Conservation (phyloP, 2,113 vertebrate genomes). For the Scomber colias region DNA sequence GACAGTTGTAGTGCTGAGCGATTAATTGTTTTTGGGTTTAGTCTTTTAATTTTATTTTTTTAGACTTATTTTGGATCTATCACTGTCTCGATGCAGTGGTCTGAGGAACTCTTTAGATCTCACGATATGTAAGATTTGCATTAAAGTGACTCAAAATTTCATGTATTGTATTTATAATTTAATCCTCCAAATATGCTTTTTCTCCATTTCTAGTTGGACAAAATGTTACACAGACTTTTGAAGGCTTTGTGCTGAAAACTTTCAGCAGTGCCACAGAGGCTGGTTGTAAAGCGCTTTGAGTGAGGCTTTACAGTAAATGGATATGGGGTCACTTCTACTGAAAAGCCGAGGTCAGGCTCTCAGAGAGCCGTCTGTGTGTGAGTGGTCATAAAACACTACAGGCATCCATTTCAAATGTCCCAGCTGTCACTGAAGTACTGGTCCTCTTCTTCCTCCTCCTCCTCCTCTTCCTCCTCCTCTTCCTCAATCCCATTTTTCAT, state of each 20-base stretch:
- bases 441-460: slow-evolving; percentile 82
- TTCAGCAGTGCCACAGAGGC: slow-evolving; percentile 37
- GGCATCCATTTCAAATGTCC: slow-evolving; percentile 81
- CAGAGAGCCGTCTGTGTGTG: slow-evolving; percentile 34
- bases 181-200: slow-evolving; percentile 20
- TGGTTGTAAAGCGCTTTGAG: slow-evolving; percentile 39
- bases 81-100: neutral
- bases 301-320: slow-evolving; percentile 62
- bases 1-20: neutral
- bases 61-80: neutral
- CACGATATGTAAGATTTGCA: neutral
- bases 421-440: slow-evolving; percentile 89
- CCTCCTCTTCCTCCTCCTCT: slow-evolving; percentile 61
- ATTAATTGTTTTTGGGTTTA: neutral
- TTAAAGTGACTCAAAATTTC: slow-evolving; percentile 22
- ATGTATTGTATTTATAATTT: slow-evolving; percentile 16
- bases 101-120: slow-evolving; percentile 20
- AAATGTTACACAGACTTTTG: slow-evolving; percentile 22
- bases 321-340: slow-evolving; percentile 55
- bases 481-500: slow-evolving; percentile 64
- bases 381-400: slow-evolving; percentile 60
- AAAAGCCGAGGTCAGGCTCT: slow-evolving; percentile 60
- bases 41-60: neutral
- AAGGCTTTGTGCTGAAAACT: slow-evolving; percentile 38
- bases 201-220: neutral